Percentiles rank a stretch among this genome's conserved stretches.
These are phyloP conservation scores for Chaunax sp. DNA, from an alignment of 2,797 vertebrate genomes.

Conservation along the genomic window DNA sequence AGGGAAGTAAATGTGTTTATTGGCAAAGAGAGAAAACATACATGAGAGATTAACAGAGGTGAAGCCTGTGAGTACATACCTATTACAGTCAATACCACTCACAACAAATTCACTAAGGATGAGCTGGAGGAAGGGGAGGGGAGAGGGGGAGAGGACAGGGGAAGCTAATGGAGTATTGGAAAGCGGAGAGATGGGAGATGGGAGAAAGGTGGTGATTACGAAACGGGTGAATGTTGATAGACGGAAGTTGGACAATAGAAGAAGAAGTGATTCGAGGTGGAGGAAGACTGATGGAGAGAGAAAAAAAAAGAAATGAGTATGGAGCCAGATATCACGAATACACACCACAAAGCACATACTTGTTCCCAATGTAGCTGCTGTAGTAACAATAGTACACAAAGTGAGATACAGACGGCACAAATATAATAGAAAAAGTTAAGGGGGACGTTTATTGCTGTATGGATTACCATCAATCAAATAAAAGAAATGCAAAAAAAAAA, in stretches of 20 bases:
- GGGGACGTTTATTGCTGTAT: no score
- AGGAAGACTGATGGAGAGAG: constrained; percentile 24
- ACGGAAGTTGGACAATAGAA: constrained; percentile 30
- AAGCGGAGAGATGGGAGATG: constrained; percentile 38
- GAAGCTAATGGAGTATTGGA: constrained; percentile 32
- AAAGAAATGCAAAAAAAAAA: no score
- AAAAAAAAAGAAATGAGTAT: neutral
- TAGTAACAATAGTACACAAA: no score
- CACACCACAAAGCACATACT: constrained; percentile 5
- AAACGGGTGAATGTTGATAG: constrained; percentile 40
- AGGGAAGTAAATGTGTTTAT: constrained; percentile 34
- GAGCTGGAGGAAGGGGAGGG: neutral
- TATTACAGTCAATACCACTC: constrained; percentile 44
- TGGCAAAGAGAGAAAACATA: constrained; percentile 23
- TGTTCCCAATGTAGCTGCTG: no score
- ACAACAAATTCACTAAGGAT: constrained; percentile 32
- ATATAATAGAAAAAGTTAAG: no score
- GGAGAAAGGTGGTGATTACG: constrained; percentile 51
- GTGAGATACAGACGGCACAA: no score
- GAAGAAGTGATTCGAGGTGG: constrained; percentile 33
- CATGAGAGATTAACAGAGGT: constrained; percentile 14
- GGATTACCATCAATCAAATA: no score
- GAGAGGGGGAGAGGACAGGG: constrained; percentile 13
- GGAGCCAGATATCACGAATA: constrained; percentile 17
- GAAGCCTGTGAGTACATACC: constrained; percentile 12